These are phyloP conservation scores for Protaetia brevitarsis DNA, from an alignment of 1,140 invertebrate species.

Conservation along the genomic window DNA sequence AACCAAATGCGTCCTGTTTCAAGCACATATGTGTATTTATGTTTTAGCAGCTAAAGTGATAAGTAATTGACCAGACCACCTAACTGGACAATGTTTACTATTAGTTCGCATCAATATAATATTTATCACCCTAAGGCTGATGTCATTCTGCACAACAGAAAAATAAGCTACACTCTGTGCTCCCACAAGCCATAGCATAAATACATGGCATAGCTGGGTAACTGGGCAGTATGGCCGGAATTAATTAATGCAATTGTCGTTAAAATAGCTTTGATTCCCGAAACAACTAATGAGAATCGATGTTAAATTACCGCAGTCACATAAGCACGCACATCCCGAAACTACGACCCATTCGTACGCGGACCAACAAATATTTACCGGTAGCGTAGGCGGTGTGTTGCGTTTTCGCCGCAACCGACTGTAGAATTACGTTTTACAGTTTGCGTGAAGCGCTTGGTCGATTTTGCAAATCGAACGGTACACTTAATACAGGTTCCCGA, in stretches of 20 bases:
- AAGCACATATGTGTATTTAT: too few relatives aligned
- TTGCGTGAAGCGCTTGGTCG: conserved; percentile 5
- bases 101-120: too few relatives aligned
- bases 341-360: background rate
- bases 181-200: background rate
- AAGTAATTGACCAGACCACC: too few relatives aligned
- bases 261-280: conserved; percentile 1
- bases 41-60: too few relatives aligned
- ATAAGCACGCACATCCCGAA: background rate
- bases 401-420: background rate
- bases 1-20: too few relatives aligned
- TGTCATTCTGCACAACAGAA: background rate
- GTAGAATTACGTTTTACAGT: background rate
- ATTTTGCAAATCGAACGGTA: background rate
- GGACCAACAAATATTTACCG: background rate
- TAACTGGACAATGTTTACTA: too few relatives aligned
- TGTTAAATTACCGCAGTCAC: background rate
- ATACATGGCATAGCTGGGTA: background rate
- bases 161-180: background rate
- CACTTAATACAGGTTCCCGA: background rate
- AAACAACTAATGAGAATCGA: background rate
- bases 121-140: too few relatives aligned
- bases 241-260: conserved; percentile 2
- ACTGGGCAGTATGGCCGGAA: background rate
- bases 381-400: background rate